A percentile compares a stretch with the other conserved stretches of the same genome.
Conservation (phyloP, 2,797 vertebrate genomes). For the Tragopan temminckii region DNA sequence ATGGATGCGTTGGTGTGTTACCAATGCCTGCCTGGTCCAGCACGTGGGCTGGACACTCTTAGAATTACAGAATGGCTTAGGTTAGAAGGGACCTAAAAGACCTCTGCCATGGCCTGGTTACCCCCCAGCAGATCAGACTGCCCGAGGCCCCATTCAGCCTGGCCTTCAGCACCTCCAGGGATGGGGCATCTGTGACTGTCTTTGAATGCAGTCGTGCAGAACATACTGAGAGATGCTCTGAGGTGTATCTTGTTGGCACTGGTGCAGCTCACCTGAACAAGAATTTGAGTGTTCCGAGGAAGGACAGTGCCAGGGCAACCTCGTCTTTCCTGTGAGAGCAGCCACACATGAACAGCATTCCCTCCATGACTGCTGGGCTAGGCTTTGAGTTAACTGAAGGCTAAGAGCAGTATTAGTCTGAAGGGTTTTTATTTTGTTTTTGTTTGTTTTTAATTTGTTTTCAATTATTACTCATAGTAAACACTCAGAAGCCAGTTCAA, state of each 20-base stretch:
- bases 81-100: no score
- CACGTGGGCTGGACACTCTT: not conserved
- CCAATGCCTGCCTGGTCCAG: accelerated
- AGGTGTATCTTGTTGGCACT: accelerated
- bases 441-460: slow-evolving; percentile 32
- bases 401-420: not conserved
- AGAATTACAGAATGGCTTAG: no score
- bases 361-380: not conserved
- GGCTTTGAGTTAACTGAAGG: not conserved
- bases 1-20: accelerated
- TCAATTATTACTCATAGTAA: slow-evolving; percentile 9
- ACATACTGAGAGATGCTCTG: not conserved
- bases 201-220: accelerated
- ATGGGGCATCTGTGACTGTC: not conserved
- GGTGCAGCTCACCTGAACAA: not conserved
- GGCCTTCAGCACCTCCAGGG: no score
- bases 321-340: not conserved
- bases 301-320: not conserved
- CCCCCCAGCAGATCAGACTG: no score
- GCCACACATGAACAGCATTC: accelerated
- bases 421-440: not conserved
- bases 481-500: not conserved
- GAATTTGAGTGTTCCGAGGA: not conserved
- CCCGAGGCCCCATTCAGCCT: no score
- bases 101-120: no score